Base-by-base conservation (phyloP, 2,888 invertebrate genomes). In the Cynaeus angustus region DNA sequence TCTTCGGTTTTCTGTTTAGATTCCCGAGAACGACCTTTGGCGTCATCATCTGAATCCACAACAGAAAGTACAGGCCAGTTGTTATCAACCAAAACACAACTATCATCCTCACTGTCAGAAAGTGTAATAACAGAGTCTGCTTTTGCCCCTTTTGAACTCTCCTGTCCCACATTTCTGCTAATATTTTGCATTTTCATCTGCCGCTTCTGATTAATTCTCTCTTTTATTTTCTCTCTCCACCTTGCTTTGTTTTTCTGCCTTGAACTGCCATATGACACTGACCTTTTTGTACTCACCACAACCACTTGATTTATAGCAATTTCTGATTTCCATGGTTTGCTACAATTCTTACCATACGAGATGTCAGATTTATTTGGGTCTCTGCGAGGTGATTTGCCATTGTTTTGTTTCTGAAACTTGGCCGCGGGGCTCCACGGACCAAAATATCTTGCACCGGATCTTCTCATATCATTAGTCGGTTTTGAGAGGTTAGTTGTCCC, bases 1-100 rank as follows among this genome's bases (percentile, higher is more conserved):
- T 43, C 26, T 4, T 64, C 67, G 9, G 12, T 7, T 30, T 66
- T 56, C 10, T 10, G 10, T 41, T 12, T 6, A 2, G 2, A 21
- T n/a, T n/a, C n/a, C n/a, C n/a, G 12, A 6, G 6, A 10, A 9
- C 0, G 13, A 5, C 4, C 48, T 30, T 66, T 62, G 12, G 50
- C 61, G 30, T 73, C 73, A 13, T 62, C 64, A 52, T 72, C 70
- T 58, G 72, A 68, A 41, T 66, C 68, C 14, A 6, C n/a, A 14
- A 70, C 41, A 4, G 71, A 61, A 2, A 71, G 16, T 30, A 59
- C 16, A 7, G 68, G 55, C 46, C 33, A 66, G n/a, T 71, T 38
- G 14, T 71, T 38, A 33, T 50, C 41, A 52, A 74, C 43, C 56
- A 66, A 53, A 13, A 72, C 45, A 66, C 68, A 72, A 26, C 53